These are phyloP conservation scores for Sylvilagus bachmani DNA, from an alignment of 2,113 vertebrate genomes.

Conservation along the genomic window DNA sequence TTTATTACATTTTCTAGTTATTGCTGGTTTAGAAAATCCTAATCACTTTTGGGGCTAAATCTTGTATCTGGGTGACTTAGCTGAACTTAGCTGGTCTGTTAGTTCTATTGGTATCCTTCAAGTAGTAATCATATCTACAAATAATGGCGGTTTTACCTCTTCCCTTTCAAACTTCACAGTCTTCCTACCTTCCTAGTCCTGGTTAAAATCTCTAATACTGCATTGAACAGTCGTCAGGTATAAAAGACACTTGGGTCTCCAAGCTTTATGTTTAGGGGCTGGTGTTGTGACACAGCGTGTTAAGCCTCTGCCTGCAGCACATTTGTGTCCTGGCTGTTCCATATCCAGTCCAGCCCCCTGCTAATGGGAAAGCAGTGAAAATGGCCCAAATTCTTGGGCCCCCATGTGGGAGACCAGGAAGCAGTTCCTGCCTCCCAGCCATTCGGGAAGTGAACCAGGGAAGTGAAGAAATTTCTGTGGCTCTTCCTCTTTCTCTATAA, in stretches of 20 bases:
- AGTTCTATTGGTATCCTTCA: neutral
- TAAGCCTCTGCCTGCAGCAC: no score
- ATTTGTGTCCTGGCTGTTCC: no score
- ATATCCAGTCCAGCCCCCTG: no score
- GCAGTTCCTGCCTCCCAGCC: no score
- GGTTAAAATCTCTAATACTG: neutral
- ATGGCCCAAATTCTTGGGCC: no score
- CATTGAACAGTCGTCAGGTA: neutral
- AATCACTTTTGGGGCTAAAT: neutral
- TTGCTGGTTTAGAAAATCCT: neutral
- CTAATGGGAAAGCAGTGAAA: no score
- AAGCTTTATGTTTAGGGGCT: neutral
- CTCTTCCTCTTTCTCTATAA: no score
- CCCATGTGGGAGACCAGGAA: no score
- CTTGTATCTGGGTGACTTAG: neutral
- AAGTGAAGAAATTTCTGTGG: no score
- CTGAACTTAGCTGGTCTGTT: neutral
- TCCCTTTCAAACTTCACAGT: neutral
- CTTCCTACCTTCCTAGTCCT: neutral
- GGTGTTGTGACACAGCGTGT: no score
- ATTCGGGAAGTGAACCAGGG: no score
- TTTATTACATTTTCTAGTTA: constrained; percentile 3
- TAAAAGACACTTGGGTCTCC: neutral
- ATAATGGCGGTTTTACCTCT: neutral
- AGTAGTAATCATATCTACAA: neutral